Base-by-base conservation (phyloP, 2,888 invertebrate genomes). In the Holacanthella duospinosa region DNA sequence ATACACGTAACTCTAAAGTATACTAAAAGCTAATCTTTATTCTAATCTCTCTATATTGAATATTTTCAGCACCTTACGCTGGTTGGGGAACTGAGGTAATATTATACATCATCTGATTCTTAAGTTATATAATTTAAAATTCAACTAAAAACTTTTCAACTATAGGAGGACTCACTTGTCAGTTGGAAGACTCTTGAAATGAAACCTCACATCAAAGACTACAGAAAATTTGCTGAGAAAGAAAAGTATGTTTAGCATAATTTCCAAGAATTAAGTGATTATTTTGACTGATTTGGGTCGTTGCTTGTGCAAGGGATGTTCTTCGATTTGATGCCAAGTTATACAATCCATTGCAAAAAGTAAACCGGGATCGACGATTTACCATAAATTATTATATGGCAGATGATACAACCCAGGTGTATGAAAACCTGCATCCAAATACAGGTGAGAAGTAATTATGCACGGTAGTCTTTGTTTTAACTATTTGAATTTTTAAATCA, bases 361-460 rank as follows among this genome's bases (percentile, higher is more conserved):
- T 78, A 53, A 79, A 79, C 73, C 74, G 75, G 61, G 75, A 74
- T 26, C 81, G 93, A 60, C 81, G 84, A 60, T 94, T 94, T 75
- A 84, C 93, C 65, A 82, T 94, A 27, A 86, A 85, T 72, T 89
- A 89, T 75, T 88, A 83, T 74, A 79, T 94, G 36, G 82, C 85
- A 60, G 91, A 94, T 75, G 91, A 93, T 73, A 88, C 90, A 1
- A 83, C 93, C 62, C 85, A 86, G 21, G 85, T 95, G 43, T 88
- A 83, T 75, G 94, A 94, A 79, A 81, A 87, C 28, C 83, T 84
- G 1, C 82, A 81, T 70, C 80, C 84, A n/a, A 88, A 88, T 76
- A 84, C 86, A 28, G 89, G 90, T 78, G 71, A 65, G 57, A 2
- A 43, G 43, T 63, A n/a, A 36, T 6, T 36, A 6, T 36, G 36